Base-by-base conservation (phyloP, 2,888 invertebrate species). In the Dioctria rufipes region DNA sequence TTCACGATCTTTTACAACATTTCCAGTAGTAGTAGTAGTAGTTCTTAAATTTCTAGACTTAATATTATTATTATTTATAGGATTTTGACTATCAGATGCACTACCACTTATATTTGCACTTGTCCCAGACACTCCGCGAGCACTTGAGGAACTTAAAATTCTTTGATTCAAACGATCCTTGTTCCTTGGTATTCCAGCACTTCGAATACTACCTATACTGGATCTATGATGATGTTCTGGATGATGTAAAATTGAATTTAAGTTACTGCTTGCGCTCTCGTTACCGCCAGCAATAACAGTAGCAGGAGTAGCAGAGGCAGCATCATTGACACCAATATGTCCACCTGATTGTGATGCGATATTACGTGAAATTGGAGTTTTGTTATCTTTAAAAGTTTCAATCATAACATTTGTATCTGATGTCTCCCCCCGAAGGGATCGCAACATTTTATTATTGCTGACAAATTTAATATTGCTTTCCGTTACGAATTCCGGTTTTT, bases 81-180 rank as follows among this genome's bases (percentile, higher is more conserved):
- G 46, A 77, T n/a, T 78, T 40, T 65, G 65, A 66, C 9, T 66
- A 51, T 78, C 78, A 49, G 42, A 43, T 39, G 39, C 78, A 81
- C 80, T 80, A 58, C 69, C 82, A 54, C 73, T 82, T 8, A 73
- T 78, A 77, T 51, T 71, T 39, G 25, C 58, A 60, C 58, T 81
- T 73, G 80, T 73, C 51, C 82, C 82, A 40, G 81, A 63, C 37
- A 69, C 65, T 46, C 78, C 78, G 5, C 81, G 82, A 78, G 83
- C 83, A 83, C 81, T 84, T 80, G 83, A 84, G 83, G 84, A 84
- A 84, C 83, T 82, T 79, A 82, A 81, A 81, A 83, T 84, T 81
- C 81, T 83, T 63, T 81, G 54, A 81, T 83, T 83, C 13, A 83
- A 69, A 66, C 83, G 83, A 81, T 84, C 83, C 46, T 84, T 83